Conservation (phyloP, 1,140 invertebrate genomes). For the Ooceraea biroi region DNA sequence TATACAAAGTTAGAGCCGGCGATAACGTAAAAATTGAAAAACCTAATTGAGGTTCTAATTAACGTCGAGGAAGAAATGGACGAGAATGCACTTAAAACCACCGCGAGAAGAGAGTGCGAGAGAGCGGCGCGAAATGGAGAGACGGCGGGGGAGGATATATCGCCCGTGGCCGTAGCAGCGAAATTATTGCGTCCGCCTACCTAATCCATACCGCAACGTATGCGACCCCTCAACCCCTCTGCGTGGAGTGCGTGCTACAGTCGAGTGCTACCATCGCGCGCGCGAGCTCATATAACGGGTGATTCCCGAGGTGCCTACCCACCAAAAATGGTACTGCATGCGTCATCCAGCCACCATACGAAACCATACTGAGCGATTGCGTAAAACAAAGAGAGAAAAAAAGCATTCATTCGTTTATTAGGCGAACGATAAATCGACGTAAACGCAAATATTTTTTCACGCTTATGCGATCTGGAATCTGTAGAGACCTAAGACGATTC, state of each 20-base stretch:
- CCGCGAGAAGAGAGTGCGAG: conserved; percentile 9
- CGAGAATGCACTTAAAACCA: not conserved
- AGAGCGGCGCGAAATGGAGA: conserved; percentile 29
- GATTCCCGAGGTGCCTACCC: conserved; percentile 64
- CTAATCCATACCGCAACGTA: conserved; percentile 84
- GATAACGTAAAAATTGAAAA: no score
- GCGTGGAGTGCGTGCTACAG: conserved; percentile 82
- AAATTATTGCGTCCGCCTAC: conserved; percentile 84
- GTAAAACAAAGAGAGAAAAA: conserved; percentile 4
- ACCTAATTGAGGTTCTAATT: not conserved
- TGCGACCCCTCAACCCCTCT: conserved; percentile 79
- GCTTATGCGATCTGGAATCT: no score
- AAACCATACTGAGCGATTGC: not conserved
- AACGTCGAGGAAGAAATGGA: not conserved
- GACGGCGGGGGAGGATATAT: conserved; percentile 45
- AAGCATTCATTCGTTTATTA: not conserved
- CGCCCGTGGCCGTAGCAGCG: conserved; percentile 72
- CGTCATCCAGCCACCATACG: not conserved
- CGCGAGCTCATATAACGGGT: conserved; percentile 78
- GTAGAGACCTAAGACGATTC: no score
- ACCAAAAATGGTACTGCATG: conserved; percentile 55
- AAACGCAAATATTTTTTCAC: no score
- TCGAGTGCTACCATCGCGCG: conserved; percentile 83
- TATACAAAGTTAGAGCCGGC: no score
- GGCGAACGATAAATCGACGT: no score